These are phyloP conservation scores for Eudasyphora cyanicolor DNA, from an alignment of 2,888 invertebrate species.

Conservation along the genomic window DNA sequence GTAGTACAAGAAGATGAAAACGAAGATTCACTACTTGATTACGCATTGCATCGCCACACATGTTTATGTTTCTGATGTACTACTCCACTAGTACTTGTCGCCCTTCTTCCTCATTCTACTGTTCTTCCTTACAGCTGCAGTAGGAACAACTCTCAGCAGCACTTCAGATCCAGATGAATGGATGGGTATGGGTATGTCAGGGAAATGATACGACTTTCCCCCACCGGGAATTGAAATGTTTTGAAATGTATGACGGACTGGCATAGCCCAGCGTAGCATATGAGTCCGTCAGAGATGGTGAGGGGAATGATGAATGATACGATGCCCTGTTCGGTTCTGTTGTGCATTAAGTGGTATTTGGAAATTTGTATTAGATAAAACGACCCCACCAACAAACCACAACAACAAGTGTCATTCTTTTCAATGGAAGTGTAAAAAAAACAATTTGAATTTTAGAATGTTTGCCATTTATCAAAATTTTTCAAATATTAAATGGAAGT, in stretches of 20 bases:
- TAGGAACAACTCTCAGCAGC: not conserved
- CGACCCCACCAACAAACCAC: not conserved
- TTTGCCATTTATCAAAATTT: conserved; percentile 19
- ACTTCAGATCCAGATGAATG: not conserved
- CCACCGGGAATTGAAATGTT: conserved; percentile 39
- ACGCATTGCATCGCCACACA: conserved; percentile 38
- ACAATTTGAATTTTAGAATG: conserved; percentile 10
- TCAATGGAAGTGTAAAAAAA: not conserved
- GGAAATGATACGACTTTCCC: conserved; percentile 9
- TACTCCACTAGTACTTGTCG: not conserved
- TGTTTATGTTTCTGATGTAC: conserved; percentile 15
- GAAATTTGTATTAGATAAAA: not conserved
- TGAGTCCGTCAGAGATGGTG: not conserved
- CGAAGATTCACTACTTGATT: conserved; percentile 40
- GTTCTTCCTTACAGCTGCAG: not conserved
- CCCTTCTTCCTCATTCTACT: not conserved
- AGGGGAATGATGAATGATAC: not conserved
- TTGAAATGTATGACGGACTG: conserved; percentile 25
- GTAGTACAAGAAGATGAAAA: not conserved
- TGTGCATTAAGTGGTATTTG: not conserved
- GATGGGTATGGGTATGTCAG: not conserved
- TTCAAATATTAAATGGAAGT: not conserved
- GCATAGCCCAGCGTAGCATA: too few relatives aligned
- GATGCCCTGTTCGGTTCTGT: too few relatives aligned
- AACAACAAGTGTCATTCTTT: conserved; percentile 35